Evolutionary conservation across 2,113 vertebrate species (phyloP).

Genomic region (Henicopernis longicauda): DNA sequence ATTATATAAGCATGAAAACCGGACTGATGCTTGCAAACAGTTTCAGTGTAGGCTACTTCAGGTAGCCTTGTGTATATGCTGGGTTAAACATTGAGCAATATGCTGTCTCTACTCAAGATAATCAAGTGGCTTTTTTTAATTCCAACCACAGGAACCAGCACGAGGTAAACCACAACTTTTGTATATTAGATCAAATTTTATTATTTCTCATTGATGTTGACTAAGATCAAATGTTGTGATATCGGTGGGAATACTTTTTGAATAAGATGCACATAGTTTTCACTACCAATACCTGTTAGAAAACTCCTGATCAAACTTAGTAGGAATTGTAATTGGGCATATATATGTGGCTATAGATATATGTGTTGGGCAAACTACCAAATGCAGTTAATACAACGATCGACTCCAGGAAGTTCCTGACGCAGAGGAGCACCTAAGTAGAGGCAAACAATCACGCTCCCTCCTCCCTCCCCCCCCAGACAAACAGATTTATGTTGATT

Average conservation of each 20-base stretch:
- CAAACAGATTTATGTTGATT: neutral
- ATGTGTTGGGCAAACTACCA: neutral
- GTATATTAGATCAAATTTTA: neutral
- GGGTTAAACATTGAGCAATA: neutral
- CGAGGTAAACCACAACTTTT: neutral
- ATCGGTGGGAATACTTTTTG: rapidly evolving
- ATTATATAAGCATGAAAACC: neutral
- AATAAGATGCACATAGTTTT: neutral
- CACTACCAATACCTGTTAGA: neutral
- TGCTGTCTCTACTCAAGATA: neutral
- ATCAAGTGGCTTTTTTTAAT: neutral
- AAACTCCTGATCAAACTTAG: neutral
- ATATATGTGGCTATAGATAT: neutral
- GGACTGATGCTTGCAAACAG: neutral
- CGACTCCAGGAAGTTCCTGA: neutral
- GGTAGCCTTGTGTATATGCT: neutral
- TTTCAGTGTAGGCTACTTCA: neutral
- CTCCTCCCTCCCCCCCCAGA: no score
- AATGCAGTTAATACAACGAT: neutral
- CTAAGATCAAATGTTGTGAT: neutral
- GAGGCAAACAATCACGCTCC: rapidly evolving
- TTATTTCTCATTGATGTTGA: neutral
- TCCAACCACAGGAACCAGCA: neutral
- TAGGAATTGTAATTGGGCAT: neutral
- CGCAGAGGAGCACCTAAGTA: neutral